Evolutionary conservation across 1,140 invertebrate species (phyloP).

Genomic region (Hyles euphorbiae): DNA sequence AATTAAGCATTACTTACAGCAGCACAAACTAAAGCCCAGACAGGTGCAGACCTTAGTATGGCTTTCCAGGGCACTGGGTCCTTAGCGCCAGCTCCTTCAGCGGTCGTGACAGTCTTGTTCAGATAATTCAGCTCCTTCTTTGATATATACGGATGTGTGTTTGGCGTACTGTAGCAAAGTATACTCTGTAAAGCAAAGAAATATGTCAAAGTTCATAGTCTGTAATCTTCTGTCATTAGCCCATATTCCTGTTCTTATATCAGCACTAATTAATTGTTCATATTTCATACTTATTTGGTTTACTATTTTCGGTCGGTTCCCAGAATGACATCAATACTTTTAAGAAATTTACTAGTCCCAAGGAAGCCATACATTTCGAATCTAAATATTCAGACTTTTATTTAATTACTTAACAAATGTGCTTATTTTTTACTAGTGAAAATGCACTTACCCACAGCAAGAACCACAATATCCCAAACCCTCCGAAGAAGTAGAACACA

Average conservation of each 20-base stretch:
- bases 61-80: constrained; percentile 82
- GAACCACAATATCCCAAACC: constrained; percentile 84
- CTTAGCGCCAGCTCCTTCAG: constrained; percentile 66
- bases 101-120: constrained; percentile 75
- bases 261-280: no score
- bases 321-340: no score
- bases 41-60: constrained; percentile 83
- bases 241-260: no score
- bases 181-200: constrained; percentile 66
- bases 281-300: no score
- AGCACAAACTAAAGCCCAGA: constrained; percentile 84
- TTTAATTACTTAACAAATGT: no score
- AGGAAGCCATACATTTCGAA: no score
- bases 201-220: not conserved
- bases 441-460: constrained; percentile 77
- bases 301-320: no score
- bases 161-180: constrained; percentile 86
- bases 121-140: constrained; percentile 87
- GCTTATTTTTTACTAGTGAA: no score
- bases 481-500: constrained; percentile 91
- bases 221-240: no score
- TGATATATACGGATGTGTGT: constrained; percentile 89
- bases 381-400: no score
- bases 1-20: constrained; percentile 39
- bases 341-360: no score